Conservation (phyloP, 2,113 vertebrate genomes). For the Holacanthus passer region DNA sequence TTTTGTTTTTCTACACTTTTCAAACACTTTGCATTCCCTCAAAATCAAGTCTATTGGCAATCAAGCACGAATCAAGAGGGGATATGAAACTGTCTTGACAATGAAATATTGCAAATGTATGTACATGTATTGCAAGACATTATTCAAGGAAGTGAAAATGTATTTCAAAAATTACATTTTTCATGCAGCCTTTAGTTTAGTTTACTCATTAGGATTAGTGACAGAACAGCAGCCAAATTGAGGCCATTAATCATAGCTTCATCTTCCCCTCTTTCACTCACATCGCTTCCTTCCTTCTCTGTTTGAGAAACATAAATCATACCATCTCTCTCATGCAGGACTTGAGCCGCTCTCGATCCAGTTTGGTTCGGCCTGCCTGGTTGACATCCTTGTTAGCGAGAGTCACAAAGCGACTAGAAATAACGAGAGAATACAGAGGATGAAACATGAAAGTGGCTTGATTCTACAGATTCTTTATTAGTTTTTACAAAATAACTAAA, state of each 20-base stretch:
- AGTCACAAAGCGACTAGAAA: slow-evolving; percentile 89
- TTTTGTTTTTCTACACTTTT: neutral
- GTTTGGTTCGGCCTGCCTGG: slow-evolving; percentile 88
- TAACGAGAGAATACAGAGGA: neutral
- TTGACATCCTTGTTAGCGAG: slow-evolving; percentile 94
- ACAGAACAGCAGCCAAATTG: neutral
- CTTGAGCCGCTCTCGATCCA: slow-evolving; percentile 95
- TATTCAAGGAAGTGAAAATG: slow-evolving; percentile 3
- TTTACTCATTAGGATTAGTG: slow-evolving; percentile 20
- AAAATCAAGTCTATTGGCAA: neutral
- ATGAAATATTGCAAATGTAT: slow-evolving; percentile 8
- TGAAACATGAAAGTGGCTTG: neutral
- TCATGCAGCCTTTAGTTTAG: neutral
- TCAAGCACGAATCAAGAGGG: neutral
- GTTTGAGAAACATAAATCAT: slow-evolving; percentile 46
- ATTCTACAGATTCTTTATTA: neutral
- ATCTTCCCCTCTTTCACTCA: neutral
- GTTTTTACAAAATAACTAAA: neutral
- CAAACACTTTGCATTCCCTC: neutral
- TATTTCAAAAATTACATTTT: neutral
- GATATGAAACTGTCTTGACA: neutral
- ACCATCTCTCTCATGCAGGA: slow-evolving; percentile 96
- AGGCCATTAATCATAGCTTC: slow-evolving; percentile 7
- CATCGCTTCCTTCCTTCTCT: neutral
- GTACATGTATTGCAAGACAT: neutral